Conservation (phyloP, 2,113 vertebrate species). For the Oryzias javanicus region DNA sequence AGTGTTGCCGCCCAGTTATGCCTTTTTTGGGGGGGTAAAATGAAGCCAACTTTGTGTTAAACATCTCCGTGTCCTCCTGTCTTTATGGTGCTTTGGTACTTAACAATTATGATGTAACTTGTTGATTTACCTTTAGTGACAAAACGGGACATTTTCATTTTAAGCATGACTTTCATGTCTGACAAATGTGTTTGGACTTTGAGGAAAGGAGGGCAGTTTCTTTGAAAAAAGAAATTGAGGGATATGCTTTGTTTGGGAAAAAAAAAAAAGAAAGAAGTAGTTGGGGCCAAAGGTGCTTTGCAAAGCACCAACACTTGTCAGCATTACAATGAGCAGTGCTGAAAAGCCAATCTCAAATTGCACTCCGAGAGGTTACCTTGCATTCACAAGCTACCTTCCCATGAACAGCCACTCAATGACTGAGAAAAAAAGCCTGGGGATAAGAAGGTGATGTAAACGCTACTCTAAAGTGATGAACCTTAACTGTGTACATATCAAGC, state of each 20-base stretch:
- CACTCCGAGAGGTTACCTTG: constrained; percentile 66
- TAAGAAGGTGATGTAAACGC: constrained; percentile 71
- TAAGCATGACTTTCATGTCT: too few relatives aligned
- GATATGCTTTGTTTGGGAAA: constrained; percentile 51
- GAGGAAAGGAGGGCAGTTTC: constrained; percentile 55
- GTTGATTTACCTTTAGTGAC: too few relatives aligned
- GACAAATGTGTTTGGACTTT: constrained; percentile 23
- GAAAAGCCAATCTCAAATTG: constrained; percentile 79
- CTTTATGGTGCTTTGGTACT: too few relatives aligned
- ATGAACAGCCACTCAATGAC: constrained; percentile 58
- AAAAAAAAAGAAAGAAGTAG: constrained; percentile 62
- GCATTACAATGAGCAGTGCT: constrained; percentile 70
- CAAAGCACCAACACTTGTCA: constrained; percentile 79
- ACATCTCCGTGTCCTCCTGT: too few relatives aligned
- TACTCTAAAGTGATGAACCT: constrained; percentile 62
- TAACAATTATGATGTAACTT: too few relatives aligned
- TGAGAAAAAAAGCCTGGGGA: constrained; percentile 52
- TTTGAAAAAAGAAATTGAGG: too few relatives aligned
- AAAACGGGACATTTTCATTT: too few relatives aligned
- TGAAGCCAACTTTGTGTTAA: too few relatives aligned
- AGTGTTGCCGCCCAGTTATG: too few relatives aligned
- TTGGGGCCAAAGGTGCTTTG: constrained; percentile 74
- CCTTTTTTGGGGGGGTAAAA: too few relatives aligned
- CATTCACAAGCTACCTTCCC: constrained; percentile 69
- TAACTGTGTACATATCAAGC: constrained; percentile 70